phyloP scores from a whole-genome alignment of 2,888 invertebrate species.

The Margaritifera margaritifera region DNA sequence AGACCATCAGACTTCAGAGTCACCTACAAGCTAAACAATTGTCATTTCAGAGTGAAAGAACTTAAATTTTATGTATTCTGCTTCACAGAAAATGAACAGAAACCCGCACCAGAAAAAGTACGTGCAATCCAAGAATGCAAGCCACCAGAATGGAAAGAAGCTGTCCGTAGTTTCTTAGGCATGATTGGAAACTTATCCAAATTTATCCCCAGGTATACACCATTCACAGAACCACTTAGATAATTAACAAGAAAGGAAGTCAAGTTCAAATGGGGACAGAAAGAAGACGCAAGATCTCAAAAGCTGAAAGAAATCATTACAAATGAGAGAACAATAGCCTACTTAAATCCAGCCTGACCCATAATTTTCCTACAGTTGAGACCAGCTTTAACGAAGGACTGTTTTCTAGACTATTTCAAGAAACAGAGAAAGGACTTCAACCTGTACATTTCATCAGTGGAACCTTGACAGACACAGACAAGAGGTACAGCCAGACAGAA shows the following conservation, averaged over 20 bases:
- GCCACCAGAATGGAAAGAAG: constrained; percentile 5
- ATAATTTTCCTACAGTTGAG: no score
- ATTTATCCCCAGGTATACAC: neutral
- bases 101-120: constrained; percentile 2
- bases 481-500: constrained; percentile 17
- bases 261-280: neutral
- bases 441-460: constrained; percentile 19
- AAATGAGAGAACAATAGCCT: constrained; percentile 1
- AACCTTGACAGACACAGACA: constrained; percentile 17
- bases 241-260: neutral
- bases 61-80: constrained; percentile 1
- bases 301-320: no score
- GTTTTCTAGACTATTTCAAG: constrained; percentile 9
- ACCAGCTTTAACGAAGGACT: constrained; percentile 1
- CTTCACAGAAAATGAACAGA: neutral
- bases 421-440: constrained; percentile 13
- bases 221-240: no score
- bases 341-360: constrained; percentile 1
- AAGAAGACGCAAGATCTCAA: neutral
- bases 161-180: constrained; percentile 3
- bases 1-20: constrained; percentile 6
- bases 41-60: constrained; percentile 1
- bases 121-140: neutral
- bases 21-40: neutral
- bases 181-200: constrained; percentile 1